Conservation (phyloP, 1,140 invertebrate genomes). For the Hirudo medicinalis region DNA sequence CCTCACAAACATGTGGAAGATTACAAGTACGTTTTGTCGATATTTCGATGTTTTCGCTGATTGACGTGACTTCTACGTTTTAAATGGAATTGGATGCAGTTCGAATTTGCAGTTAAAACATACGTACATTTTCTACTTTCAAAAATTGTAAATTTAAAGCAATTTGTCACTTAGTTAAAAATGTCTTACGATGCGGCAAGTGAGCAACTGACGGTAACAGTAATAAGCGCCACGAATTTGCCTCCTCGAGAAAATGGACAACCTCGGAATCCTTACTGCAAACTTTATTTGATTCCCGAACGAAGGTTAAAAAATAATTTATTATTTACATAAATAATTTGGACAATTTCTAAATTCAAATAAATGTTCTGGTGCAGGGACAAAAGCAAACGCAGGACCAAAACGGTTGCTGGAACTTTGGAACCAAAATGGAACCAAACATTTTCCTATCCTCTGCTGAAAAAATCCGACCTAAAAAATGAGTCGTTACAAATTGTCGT, state of each 20-base stretch:
- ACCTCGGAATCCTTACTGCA: constrained; percentile 84
- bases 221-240: constrained; percentile 74
- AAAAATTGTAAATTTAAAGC: neutral
- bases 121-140: neutral
- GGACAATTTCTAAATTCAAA: no score
- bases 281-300: constrained; percentile 84
- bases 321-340: neutral
- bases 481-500: constrained; percentile 83
- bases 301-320: constrained; percentile 48
- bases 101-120: neutral
- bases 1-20: constrained; percentile 32
- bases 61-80: neutral
- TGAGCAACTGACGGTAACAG: constrained; percentile 72
- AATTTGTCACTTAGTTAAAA: constrained; percentile 47
- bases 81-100: neutral
- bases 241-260: constrained; percentile 63
- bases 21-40: constrained; percentile 31
- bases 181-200: constrained; percentile 70
- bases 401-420: constrained; percentile 75
- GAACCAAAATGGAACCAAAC: constrained; percentile 93
- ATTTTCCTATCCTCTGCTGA: constrained; percentile 76
- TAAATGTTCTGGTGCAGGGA: constrained; percentile 52
- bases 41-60: neutral
- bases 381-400: constrained; percentile 84
- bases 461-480: constrained; percentile 67